Base-by-base conservation (phyloP, 2,888 invertebrate species). In the Camptogramma bilineatum region DNA sequence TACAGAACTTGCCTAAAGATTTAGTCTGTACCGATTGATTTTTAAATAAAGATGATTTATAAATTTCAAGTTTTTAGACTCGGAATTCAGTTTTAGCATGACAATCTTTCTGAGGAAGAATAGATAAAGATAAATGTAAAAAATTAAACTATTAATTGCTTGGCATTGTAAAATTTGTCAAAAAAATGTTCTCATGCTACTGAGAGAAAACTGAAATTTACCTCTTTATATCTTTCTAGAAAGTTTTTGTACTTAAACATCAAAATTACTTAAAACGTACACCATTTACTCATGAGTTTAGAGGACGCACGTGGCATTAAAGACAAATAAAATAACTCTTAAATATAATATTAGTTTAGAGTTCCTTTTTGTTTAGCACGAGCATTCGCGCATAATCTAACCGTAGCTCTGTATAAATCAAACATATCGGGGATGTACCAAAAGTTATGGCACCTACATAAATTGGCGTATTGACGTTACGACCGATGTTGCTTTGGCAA, bases 401-500 rank as follows among this genome's bases (percentile, higher is more conserved):
- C 72, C 78, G 79, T 74, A 76, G 69, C 64, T 74, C 79, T 82
- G 39, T 19, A 80, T 88, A 87, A 86, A 86, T 88, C 84, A 83
- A 54, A 66, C 66, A 80, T 82, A 84, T 84, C 79, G 79, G 79
- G 81, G 80, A 82, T 81, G 80, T 77, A 75, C 78, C 81, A 79
- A 85, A 85, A 87, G 83, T 87, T 84, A 85, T 84, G 79, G 83
- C 51, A 76, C 75, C 69, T 70, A 73, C 73, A 85, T 90, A 88
- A 87, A 88, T 88, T 80, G 71, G 68, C 64, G 70, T 78, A 82
- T 82, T 76, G 85, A 83, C 81, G 79, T 82, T 82, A 80, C 77
- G 72, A 73, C 71, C 69, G 71, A 67, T 62, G 72, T 76, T 67
- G 56, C 42, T 60, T 52, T 60, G 48, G 56, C 64, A 62, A 46